Evolutionary conservation across 2,888 invertebrate genomes (phyloP).

Genomic region (Cetonia aurata): DNA sequence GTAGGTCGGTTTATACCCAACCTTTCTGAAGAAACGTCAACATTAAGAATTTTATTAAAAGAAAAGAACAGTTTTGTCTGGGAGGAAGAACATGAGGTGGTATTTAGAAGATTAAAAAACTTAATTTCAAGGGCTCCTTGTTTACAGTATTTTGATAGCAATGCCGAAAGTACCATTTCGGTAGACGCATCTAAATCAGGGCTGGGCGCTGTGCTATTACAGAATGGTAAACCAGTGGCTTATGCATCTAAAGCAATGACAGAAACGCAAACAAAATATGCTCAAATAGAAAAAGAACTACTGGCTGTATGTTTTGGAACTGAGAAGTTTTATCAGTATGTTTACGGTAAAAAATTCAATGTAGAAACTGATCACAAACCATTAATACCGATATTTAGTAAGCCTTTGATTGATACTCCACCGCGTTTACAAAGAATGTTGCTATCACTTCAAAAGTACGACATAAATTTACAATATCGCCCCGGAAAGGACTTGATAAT

Average conservation of each 20-base stretch:
- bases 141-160: conserved; percentile 26
- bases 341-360: conserved; percentile 50
- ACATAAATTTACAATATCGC: conserved; percentile 36
- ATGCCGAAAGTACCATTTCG: conserved; percentile 45
- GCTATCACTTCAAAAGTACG: conserved; percentile 45
- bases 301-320: conserved; percentile 49
- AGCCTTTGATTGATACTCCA: conserved; percentile 49
- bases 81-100: not conserved
- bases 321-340: conserved; percentile 52
- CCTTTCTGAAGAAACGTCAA: not conserved
- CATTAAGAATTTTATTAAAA: conserved; percentile 7
- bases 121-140: not conserved
- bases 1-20: conserved; percentile 48
- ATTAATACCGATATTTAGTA: conserved; percentile 49
- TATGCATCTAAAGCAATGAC: conserved; percentile 54
- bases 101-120: not conserved
- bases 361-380: conserved; percentile 58
- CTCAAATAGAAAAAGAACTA: conserved; percentile 56
- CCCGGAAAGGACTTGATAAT: not conserved
- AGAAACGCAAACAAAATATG: conserved; percentile 52
- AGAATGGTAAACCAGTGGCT: conserved; percentile 51
- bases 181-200: conserved; percentile 54
- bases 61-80: not conserved
- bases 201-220: conserved; percentile 52
- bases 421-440: conserved; percentile 49